These are phyloP conservation scores for Xenops minutus DNA, from an alignment of 2,797 vertebrate genomes.

Conservation along the genomic window DNA sequence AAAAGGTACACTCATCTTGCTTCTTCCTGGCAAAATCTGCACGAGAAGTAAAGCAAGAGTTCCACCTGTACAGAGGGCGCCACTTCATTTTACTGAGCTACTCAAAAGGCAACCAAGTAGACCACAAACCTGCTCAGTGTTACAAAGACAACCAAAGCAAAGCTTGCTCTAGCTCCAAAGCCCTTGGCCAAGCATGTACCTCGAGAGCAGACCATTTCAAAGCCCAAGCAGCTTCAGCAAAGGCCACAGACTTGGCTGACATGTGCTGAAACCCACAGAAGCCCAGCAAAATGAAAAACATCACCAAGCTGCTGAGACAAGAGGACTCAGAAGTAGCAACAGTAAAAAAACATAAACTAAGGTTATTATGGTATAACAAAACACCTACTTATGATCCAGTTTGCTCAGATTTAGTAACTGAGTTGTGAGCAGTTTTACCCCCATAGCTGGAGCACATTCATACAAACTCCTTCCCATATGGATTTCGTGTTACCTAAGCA, in stretches of 20 bases:
- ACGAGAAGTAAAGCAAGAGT: neutral
- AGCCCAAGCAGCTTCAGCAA: neutral
- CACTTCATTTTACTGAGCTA: neutral
- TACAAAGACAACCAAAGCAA: neutral
- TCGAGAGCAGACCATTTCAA: neutral
- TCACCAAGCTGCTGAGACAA: neutral
- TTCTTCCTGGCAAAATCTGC: neutral
- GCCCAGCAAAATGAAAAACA: neutral
- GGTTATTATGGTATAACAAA: neutral
- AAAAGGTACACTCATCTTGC: neutral
- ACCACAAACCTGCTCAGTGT: neutral
- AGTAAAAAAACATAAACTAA: neutral
- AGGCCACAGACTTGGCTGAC: neutral
- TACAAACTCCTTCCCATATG: neutral
- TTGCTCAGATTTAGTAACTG: neutral
- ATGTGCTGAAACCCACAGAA: neutral
- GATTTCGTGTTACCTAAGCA: neutral
- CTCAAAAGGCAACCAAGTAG: neutral
- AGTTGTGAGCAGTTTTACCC: neutral
- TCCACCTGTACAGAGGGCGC: neutral
- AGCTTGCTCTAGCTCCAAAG: neutral
- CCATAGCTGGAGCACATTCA: neutral
- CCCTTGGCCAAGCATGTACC: neutral
- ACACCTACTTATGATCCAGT: neutral
- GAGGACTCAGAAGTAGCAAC: neutral